These are phyloP conservation scores for Scyliorhinus canicula DNA, from an alignment of 2,797 vertebrate species.

Conservation along the genomic window DNA sequence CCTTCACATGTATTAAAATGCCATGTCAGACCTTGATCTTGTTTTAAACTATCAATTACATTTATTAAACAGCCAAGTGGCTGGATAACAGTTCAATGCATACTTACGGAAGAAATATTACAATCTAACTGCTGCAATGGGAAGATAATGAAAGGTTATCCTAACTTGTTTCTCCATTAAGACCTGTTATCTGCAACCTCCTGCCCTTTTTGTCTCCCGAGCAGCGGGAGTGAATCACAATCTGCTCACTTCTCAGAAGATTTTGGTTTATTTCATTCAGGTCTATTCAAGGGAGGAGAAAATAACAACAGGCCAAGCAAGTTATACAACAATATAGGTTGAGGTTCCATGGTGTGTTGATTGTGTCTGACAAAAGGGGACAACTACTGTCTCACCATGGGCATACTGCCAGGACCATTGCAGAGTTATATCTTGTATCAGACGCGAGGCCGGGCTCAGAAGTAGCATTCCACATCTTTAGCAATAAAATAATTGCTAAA, in stretches of 20 bases:
- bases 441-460: neutral
- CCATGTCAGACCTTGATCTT: neutral
- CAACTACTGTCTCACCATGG: neutral
- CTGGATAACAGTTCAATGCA: neutral
- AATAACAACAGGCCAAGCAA: neutral
- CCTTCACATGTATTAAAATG: neutral
- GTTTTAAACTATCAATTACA: neutral
- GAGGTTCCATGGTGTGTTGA: neutral
- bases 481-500: too few relatives aligned
- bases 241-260: neutral
- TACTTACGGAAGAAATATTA: neutral
- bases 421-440: neutral
- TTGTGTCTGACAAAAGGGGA: neutral
- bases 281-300: neutral
- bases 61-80: neutral
- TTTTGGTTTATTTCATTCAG: neutral
- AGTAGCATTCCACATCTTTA: too few relatives aligned
- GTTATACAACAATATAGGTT: neutral
- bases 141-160: neutral
- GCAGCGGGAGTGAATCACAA: neutral
- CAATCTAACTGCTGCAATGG: neutral
- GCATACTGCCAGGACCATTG: neutral
- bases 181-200: neutral
- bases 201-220: neutral
- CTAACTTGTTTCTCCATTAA: neutral